Base-by-base conservation (phyloP, 2,113 vertebrate species). In the Leptobrachium ailaonicum region DNA sequence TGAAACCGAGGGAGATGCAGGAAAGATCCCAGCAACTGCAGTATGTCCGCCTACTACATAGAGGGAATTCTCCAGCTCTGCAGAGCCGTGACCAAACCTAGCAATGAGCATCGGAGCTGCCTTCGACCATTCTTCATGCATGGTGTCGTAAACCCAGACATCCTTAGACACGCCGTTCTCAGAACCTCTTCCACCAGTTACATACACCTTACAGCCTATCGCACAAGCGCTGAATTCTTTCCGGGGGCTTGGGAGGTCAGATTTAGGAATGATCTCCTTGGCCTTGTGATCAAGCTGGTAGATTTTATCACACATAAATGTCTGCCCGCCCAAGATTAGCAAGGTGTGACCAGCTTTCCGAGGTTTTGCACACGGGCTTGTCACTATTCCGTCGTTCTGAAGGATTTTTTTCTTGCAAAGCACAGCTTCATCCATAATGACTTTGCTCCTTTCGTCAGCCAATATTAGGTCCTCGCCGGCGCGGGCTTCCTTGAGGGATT, bases 281-380 rank as follows among this genome's bases (percentile, higher is more conserved):
- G 95, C 96, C 87, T 96, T 95, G 76, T 95, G 96, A 85, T 98
- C 96, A 58, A 98, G 95, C 87, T 97, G 96, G 87, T 98, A 98
- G 79, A 98, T 95, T 88, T 98, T 98, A 87, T 98, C 97, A 8
- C 97, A 98, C 96, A 98, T 96, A 88, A 98, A 98, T 10, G 97
- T 98, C 89, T 97, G 96, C 11, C 97, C 97, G 0, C 96, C 97
- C 63, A 98, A 88, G 79, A 98, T 97, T 14, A 98, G 92, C 83
- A 98, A 90, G 0, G 96, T 96, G 84, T 98, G 97, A 11, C 97
- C 96, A 0, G 96, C 95, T 86, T 96, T 97, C 73, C 96, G 95
- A 1, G 97, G 96, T 73, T 95, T 93, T 71, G 96, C 97, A 8
- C 94, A 97, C 0, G 92, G 93, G 84, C 95, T 96, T 12, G 94